A percentile compares a stretch with the other conserved stretches of the same genome.
These are phyloP conservation scores for Drosophila cardini DNA, from an alignment of 1,140 invertebrate species.

Conservation along the genomic window DNA sequence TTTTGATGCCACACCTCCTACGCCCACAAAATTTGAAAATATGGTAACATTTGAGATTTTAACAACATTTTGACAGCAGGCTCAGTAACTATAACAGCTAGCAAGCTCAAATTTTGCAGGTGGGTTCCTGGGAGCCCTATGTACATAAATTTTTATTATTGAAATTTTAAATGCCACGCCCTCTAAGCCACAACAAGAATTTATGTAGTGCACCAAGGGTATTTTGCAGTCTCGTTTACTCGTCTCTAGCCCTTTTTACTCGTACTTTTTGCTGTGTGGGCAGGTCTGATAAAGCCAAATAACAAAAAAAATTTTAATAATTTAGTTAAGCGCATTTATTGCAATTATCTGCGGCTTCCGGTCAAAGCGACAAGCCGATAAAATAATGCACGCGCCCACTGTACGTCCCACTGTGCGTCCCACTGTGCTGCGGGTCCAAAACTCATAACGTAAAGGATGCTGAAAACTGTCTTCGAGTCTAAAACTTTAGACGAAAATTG, in stretches of 20 bases:
- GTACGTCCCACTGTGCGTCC: slow-evolving; percentile 20
- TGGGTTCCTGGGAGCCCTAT: too few species aligned
- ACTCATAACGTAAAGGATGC: slow-evolving; percentile 37
- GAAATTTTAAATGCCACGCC: too few species aligned
- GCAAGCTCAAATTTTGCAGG: too few species aligned
- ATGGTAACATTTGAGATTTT: too few species aligned
- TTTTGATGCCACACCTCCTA: too few species aligned
- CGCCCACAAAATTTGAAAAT: too few species aligned
- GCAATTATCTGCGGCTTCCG: slow-evolving; percentile 37
- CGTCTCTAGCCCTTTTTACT: background rate
- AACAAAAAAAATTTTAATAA: slow-evolving; percentile 14
- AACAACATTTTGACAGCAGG: too few species aligned
- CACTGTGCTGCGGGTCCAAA: slow-evolving; percentile 6
- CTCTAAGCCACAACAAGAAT: too few species aligned
- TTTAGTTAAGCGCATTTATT: slow-evolving; percentile 12
- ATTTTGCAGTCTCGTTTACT: too few species aligned
- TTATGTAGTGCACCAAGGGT: too few species aligned
- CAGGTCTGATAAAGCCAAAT: slow-evolving; percentile 37
- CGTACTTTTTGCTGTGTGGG: slow-evolving; percentile 30
- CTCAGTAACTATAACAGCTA: too few species aligned
- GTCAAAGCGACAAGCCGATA: slow-evolving; percentile 9
- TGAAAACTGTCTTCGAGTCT: background rate
- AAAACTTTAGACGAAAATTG: slow-evolving; percentile 11
- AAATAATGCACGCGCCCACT: slow-evolving; percentile 1
- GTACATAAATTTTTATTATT: too few species aligned